Percentiles rank a stretch among this genome's conserved stretches.
phyloP scores from a whole-genome alignment of 2,888 invertebrate genomes.

The Cryptus armator region DNA sequence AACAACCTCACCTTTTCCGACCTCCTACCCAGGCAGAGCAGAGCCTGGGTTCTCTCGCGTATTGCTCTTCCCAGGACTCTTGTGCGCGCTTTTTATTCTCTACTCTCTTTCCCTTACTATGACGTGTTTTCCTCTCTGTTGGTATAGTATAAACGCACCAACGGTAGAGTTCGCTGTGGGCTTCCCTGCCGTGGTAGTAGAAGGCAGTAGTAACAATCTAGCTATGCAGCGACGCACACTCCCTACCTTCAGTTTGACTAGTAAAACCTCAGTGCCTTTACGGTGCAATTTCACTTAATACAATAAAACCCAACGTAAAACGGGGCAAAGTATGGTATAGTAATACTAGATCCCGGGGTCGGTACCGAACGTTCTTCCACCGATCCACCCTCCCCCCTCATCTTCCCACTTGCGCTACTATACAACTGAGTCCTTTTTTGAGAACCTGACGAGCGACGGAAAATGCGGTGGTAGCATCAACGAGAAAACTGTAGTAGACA shows the following conservation, averaged over 20 bases:
- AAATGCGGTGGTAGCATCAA: slow-evolving; percentile 61
- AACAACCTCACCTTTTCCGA: slow-evolving; percentile 48
- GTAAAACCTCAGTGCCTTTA: slow-evolving; percentile 76
- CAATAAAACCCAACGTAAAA: slow-evolving; percentile 80
- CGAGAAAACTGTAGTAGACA: slow-evolving; percentile 62
- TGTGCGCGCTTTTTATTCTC: slow-evolving; percentile 24
- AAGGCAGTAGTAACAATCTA: slow-evolving; percentile 8
- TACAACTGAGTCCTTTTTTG: slow-evolving; percentile 55
- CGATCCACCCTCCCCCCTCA: slow-evolving; percentile 38
- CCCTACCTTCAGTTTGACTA: slow-evolving; percentile 59
- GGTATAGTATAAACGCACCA: slow-evolving; percentile 9
- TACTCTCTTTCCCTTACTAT: slow-evolving; percentile 9
- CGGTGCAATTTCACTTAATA: slow-evolving; percentile 83
- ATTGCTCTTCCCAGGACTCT: slow-evolving; percentile 52
- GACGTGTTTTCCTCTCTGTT: slow-evolving; percentile 22
- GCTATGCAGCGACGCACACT: slow-evolving; percentile 38
- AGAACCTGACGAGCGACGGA: slow-evolving; percentile 66
- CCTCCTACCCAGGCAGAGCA: slow-evolving; percentile 7
- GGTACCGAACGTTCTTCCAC: slow-evolving; percentile 59
- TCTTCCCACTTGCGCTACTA: slow-evolving; percentile 54
- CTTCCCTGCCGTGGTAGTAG: not conserved
- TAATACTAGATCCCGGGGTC: slow-evolving; percentile 43
- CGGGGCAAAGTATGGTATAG: slow-evolving; percentile 58
- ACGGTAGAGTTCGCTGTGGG: slow-evolving; percentile 1
- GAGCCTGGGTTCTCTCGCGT: slow-evolving; percentile 56